Evolutionary conservation across 2,113 vertebrate species (phyloP).

Genomic region (Edolisoma coerulescens): DNA sequence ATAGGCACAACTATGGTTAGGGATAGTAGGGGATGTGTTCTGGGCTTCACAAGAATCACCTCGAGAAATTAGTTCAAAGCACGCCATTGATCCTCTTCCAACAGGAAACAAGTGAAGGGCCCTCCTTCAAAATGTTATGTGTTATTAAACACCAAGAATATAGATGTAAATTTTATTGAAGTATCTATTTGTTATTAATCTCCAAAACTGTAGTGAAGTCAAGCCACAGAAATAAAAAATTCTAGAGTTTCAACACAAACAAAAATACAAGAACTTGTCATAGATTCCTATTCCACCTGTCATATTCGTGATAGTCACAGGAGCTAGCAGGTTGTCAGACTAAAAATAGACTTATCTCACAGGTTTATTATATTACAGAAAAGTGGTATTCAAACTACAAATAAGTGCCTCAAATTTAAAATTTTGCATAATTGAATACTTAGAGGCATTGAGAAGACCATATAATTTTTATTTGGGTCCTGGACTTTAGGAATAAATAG

Average conservation of each 20-base stretch:
- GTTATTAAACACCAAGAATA: neutral
- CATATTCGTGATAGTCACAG: neutral
- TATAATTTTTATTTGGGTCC: neutral
- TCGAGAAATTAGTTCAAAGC: neutral
- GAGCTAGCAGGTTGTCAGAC: neutral
- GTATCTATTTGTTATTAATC: neutral
- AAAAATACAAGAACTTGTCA: neutral
- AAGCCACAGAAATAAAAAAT: neutral
- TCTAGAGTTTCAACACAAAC: neutral
- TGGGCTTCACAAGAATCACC: neutral
- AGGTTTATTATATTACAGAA: neutral
- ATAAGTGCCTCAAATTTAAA: neutral
- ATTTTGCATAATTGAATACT: neutral
- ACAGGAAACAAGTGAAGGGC: neutral
- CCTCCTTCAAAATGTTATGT: neutral
- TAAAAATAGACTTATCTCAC: neutral
- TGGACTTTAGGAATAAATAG: neutral
- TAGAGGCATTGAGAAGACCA: neutral
- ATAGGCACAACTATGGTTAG: neutral
- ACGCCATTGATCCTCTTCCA: neutral
- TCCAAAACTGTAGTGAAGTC: neutral
- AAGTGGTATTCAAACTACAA: neutral
- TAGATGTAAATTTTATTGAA: neutral
- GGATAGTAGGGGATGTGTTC: neutral
- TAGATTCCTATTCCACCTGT: neutral